Conservation (phyloP, 1,140 invertebrate genomes). For the Trypoxylus dichotomus region DNA sequence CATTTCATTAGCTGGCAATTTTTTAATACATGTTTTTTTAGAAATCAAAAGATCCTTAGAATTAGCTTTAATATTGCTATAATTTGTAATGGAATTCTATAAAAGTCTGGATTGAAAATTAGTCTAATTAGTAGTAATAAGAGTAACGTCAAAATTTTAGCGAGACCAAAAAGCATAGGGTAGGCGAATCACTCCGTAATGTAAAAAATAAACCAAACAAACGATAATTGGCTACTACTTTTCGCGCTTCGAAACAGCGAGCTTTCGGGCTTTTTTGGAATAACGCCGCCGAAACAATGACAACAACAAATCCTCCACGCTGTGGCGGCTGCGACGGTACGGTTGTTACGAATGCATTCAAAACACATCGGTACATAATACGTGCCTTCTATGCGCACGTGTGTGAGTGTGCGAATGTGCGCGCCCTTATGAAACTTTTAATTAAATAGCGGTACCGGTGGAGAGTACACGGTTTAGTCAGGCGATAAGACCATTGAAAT, state of each 20-base stretch:
- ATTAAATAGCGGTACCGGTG: slow-evolving; percentile 18
- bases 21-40: no score
- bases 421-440: slow-evolving; percentile 23
- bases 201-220: background rate
- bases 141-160: no score
- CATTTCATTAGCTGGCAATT: no score
- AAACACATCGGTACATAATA: background rate
- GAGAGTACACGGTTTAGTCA: slow-evolving; percentile 20
- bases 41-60: no score
- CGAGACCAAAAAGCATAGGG: background rate
- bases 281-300: background rate
- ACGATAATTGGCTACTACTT: slow-evolving; percentile 8
- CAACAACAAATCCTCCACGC: background rate
- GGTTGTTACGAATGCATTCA: background rate
- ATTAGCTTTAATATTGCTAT: no score
- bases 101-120: no score
- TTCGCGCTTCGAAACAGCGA: background rate
- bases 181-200: background rate
- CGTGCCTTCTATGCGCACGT: background rate
- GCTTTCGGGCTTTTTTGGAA: background rate
- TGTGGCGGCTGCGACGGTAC: background rate
- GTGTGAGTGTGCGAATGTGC: background rate
- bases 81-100: no score
- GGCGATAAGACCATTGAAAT: slow-evolving; percentile 20
- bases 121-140: no score